Conservation (phyloP, 2,797 vertebrate genomes). For the Sebastes steindachneri region DNA sequence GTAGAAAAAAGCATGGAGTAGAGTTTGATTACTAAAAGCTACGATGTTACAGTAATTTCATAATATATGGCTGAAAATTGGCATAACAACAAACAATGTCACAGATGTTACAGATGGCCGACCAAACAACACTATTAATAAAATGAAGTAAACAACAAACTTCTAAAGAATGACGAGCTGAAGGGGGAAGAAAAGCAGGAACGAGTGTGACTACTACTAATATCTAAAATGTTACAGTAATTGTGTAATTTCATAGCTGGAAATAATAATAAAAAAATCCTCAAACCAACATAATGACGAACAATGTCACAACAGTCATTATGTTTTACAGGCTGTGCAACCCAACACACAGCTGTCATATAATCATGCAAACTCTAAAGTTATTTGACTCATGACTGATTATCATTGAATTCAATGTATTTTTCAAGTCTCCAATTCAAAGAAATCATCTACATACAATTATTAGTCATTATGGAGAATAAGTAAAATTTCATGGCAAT, state of each 20-base stretch:
- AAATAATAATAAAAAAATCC: background rate
- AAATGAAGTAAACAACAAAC: background rate
- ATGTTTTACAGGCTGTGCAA: background rate
- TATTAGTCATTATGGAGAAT: background rate
- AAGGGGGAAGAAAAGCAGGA: background rate
- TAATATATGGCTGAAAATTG: background rate
- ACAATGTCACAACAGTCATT: background rate
- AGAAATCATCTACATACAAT: background rate
- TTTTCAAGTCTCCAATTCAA: background rate
- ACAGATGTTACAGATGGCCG: no score
- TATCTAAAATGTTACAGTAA: background rate
- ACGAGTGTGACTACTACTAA: background rate
- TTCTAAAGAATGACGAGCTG: background rate
- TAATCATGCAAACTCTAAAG: background rate
- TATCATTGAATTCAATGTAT: background rate
- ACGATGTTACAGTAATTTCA: background rate
- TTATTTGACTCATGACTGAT: background rate
- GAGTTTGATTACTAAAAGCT: background rate
- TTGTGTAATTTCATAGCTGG: background rate
- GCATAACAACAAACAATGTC: background rate
- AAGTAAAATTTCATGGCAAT: background rate
- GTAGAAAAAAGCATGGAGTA: background rate
- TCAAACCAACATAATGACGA: background rate
- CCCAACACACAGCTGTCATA: background rate
- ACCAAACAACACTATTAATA: background rate